These are phyloP conservation scores for Coenonympha glycerion DNA, from an alignment of 2,888 invertebrate species.

Conservation along the genomic window DNA sequence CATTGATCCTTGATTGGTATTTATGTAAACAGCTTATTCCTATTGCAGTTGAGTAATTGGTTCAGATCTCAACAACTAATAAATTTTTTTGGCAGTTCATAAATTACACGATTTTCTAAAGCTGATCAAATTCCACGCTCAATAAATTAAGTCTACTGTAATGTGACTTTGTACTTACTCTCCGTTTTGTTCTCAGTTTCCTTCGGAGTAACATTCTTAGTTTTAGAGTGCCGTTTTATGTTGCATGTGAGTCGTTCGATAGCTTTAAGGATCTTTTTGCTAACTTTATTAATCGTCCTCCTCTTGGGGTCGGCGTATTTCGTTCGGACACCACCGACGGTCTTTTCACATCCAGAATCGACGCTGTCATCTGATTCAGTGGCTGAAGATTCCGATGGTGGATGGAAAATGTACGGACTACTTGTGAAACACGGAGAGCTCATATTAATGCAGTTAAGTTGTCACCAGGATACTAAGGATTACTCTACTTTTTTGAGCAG, in stretches of 20 bases:
- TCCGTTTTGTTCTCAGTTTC: constrained; percentile 17
- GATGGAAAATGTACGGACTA: constrained; percentile 65
- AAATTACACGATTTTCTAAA: not conserved
- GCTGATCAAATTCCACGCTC: not conserved
- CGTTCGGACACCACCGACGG: constrained; percentile 57
- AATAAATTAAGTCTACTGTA: not conserved
- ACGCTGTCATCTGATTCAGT: constrained; percentile 67
- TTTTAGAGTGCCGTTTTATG: constrained; percentile 52
- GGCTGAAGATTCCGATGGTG: constrained; percentile 64
- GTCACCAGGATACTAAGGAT: not conserved
- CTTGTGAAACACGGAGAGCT: constrained; percentile 62
- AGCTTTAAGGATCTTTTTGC: constrained; percentile 65
- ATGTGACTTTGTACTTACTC: constrained; percentile 19
- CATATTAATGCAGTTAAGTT: constrained; percentile 37
- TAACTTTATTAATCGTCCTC: constrained; percentile 71
- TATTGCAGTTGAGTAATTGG: too few species aligned
- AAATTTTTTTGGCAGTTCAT: not conserved
- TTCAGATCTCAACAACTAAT: too few species aligned
- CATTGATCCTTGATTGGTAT: too few species aligned
- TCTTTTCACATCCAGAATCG: constrained; percentile 61
- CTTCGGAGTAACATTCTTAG: constrained; percentile 37
- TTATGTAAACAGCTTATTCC: too few species aligned
- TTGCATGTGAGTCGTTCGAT: constrained; percentile 67
- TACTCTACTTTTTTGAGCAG: not conserved
- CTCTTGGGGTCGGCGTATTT: constrained; percentile 67